Evolutionary conservation across 2,888 invertebrate genomes (phyloP), one percentile per base, ranked within the genome.

Genomic region (Chironomus riparius): DNA sequence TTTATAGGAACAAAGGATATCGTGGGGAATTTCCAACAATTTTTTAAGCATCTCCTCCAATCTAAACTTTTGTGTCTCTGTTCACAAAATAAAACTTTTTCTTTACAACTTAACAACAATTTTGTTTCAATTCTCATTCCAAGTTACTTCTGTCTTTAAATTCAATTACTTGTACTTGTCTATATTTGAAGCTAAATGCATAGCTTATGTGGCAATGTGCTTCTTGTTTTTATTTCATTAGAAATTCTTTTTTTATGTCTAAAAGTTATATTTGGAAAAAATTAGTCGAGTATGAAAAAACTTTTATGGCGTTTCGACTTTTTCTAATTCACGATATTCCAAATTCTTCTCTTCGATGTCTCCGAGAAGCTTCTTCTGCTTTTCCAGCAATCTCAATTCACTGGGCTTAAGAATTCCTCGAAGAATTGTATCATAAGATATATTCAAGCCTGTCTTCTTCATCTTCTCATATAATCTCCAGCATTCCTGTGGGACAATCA

Each of bases 371-470:
- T 76, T 76, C 56, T 76, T 76, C 79, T 82, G 81, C 78, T 85
- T 86, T 80, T 88, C 87, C 77, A 89, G 84, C 79, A 89, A 84
- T 78, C 91, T 85, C 80, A 90, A 90, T 81, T 91, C 91, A 0
- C 90, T 90, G 4, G 91, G 91, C 7, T 91, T 91, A 78, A 91
- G 81, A 88, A 91, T 88, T 50, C 91, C 91, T 79, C 91, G 86
- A 70, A 90, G 81, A 65, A 91, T 88, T 0, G 91, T 91, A 78
- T 91, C 90, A 79, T 89, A 90, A 4, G 89, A 88, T 3, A 91
- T 88, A 72, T 86, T 86, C 15, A 91, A 86, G 0, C 90, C 91
- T 80, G 89, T 90, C 77, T 87, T 87, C 48, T 86, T 87, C 90
- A 91, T 90, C 83, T 88, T 88, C 78, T 87, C 86, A 79, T 88